Percentiles rank a stretch among this genome's conserved stretches.
Evolutionary conservation across 2,113 vertebrate genomes (phyloP).

Genomic region (Orthonyx spaldingii): DNA sequence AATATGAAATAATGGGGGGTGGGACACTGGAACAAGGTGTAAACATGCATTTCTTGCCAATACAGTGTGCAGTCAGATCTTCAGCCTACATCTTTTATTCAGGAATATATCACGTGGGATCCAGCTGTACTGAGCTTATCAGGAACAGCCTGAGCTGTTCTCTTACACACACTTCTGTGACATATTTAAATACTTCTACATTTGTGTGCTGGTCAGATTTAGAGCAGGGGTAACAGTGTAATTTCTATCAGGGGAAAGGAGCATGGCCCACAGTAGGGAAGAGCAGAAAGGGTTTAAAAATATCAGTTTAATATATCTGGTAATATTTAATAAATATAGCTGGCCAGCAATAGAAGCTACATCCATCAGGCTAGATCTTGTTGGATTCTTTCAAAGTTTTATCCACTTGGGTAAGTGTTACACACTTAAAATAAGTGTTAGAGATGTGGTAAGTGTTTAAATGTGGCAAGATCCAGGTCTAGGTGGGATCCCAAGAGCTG

Average conservation of each 20-base stretch:
- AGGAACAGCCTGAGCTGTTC: not conserved
- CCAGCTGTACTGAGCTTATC: not conserved
- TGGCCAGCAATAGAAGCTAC: not conserved
- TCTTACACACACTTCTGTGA: not conserved
- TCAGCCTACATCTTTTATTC: not conserved
- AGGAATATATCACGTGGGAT: not conserved
- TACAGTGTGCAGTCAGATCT: not conserved
- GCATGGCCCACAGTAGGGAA: not conserved
- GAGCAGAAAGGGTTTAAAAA: not conserved
- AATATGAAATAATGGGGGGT: not conserved
- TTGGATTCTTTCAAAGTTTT: not conserved
- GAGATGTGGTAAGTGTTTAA: not conserved
- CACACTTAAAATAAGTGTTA: rapidly evolving
- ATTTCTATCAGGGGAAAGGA: not conserved
- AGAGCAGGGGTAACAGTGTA: not conserved
- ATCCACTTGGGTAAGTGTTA: not conserved
- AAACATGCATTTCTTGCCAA: not conserved
- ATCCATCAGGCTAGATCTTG: not conserved
- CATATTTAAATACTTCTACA: not conserved
- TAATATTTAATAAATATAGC: not conserved
- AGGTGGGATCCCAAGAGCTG: not conserved
- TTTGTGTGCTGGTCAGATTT: not conserved
- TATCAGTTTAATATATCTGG: not conserved
- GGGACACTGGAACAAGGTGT: not conserved
- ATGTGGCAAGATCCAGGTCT: not conserved